A percentile compares a stretch with the other conserved stretches of the same genome.
These are phyloP conservation scores for Limnephilus rhombicus DNA, from an alignment of 2,888 invertebrate genomes.

Conservation along the genomic window DNA sequence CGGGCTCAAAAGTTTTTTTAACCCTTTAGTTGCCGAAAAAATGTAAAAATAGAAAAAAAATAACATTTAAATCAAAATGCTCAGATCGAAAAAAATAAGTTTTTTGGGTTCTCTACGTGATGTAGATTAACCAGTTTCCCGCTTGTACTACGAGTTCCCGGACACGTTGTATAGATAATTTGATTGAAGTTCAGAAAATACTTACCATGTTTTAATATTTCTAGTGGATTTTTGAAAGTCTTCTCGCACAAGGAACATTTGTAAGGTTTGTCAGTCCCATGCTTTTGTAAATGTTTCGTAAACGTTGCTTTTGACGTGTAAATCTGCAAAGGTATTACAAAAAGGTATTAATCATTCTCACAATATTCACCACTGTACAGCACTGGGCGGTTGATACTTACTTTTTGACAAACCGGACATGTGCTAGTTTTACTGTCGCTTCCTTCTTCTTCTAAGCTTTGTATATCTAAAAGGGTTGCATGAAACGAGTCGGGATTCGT, in stretches of 20 bases:
- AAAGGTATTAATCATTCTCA: background rate
- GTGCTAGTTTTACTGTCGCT: background rate
- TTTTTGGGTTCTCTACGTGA: too few species aligned
- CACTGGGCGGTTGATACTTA: background rate
- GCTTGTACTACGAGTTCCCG: too few species aligned
- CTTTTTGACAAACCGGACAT: conserved; percentile 38
- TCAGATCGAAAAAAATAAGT: too few species aligned
- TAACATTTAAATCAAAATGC: too few species aligned
- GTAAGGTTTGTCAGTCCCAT: conserved; percentile 74
- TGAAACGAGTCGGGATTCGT: background rate
- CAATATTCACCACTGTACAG: background rate
- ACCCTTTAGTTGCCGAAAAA: too few species aligned
- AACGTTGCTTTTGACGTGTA: conserved; percentile 44
- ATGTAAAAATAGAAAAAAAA: too few species aligned
- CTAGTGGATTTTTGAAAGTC: conserved; percentile 73
- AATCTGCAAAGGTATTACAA: conserved; percentile 37
- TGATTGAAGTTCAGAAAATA: background rate
- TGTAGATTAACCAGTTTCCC: too few species aligned
- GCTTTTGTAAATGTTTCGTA: conserved; percentile 72
- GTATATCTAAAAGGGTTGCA: background rate
- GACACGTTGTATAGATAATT: too few species aligned
- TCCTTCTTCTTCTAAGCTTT: conserved; percentile 9
- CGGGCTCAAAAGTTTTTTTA: too few species aligned
- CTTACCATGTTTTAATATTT: conserved; percentile 74
- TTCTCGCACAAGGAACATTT: conserved; percentile 75